Percentiles rank a stretch among this genome's conserved stretches.
These are phyloP conservation scores for Rhabdornis inornatus DNA, from an alignment of 2,113 vertebrate genomes.

Conservation along the genomic window DNA sequence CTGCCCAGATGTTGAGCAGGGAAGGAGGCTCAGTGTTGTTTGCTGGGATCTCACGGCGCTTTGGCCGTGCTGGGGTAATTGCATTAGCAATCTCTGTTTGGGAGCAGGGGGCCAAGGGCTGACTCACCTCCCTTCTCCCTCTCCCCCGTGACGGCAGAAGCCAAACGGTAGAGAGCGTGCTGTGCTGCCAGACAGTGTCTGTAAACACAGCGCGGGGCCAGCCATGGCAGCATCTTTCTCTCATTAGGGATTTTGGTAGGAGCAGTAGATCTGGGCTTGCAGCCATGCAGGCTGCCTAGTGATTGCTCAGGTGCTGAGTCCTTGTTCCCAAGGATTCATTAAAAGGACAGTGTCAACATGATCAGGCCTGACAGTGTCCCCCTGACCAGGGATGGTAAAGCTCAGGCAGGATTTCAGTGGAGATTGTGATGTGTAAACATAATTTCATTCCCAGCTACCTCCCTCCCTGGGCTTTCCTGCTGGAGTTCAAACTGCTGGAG, in stretches of 20 bases:
- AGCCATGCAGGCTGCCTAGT: not conserved
- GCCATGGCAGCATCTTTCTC: slow-evolving; percentile 79
- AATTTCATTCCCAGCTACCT: not conserved
- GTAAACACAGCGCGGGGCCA: slow-evolving; percentile 65
- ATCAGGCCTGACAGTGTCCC: not conserved
- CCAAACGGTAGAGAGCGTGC: slow-evolving; percentile 75
- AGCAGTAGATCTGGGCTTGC: slow-evolving; percentile 56
- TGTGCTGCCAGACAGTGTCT: slow-evolving; percentile 73
- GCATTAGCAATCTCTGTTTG: slow-evolving; percentile 36
- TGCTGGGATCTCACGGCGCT: not conserved
- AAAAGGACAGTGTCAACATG: not conserved
- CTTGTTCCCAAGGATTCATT: slow-evolving; percentile 12
- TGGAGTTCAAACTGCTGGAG: not conserved
- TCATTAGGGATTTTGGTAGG: slow-evolving; percentile 73
- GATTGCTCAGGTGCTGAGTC: slow-evolving; percentile 29
- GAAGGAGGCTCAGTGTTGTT: slow-evolving; percentile 13
- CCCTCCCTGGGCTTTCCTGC: not conserved
- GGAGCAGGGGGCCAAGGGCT: slow-evolving; percentile 72
- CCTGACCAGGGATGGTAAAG: not conserved
- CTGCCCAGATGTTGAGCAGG: slow-evolving; percentile 26
- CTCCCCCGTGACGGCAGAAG: slow-evolving; percentile 39
- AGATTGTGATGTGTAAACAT: not conserved
- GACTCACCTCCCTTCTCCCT: slow-evolving; percentile 68
- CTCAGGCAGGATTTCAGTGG: not conserved
- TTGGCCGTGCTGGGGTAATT: slow-evolving; percentile 49